phyloP scores from a whole-genome alignment of 2,797 vertebrate genomes.

The Labroides dimidiatus region DNA sequence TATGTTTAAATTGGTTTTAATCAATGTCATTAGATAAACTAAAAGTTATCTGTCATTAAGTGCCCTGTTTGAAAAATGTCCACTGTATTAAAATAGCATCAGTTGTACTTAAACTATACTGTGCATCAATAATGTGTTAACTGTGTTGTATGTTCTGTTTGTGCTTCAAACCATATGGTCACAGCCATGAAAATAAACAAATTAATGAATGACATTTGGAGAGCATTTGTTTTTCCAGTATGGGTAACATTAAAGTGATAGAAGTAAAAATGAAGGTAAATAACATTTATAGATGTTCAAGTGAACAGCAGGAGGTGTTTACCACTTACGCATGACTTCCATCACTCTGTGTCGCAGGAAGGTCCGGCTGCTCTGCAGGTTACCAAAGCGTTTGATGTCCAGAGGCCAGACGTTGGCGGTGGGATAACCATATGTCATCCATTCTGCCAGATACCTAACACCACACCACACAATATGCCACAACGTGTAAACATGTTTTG shows the following conservation, averaged over 20 bases:
- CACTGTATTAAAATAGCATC: too few relatives aligned
- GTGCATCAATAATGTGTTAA: too few relatives aligned
- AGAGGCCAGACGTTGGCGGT: conserved; percentile 94
- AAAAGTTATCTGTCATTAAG: too few relatives aligned
- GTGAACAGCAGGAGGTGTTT: background rate
- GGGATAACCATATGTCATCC: conserved; percentile 96
- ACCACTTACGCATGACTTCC: conserved; percentile 98
- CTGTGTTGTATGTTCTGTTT: too few relatives aligned
- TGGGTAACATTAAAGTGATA: background rate
- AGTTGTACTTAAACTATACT: too few relatives aligned
- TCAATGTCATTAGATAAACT: too few relatives aligned
- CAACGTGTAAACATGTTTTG: background rate
- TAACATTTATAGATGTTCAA: background rate
- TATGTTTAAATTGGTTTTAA: too few relatives aligned
- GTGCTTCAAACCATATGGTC: too few relatives aligned
- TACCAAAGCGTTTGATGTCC: conserved; percentile 96
- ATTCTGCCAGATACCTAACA: conserved; percentile 93
- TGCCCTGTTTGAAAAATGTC: too few relatives aligned
- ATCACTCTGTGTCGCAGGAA: conserved; percentile 97
- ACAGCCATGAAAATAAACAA: too few relatives aligned
- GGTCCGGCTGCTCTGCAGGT: conserved; percentile 96
- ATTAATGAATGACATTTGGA: too few relatives aligned
- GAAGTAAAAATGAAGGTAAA: background rate
- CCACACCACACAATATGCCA: conserved; percentile 20
- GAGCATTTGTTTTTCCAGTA: background rate